Conservation (phyloP, 23 tunicate species). For the Oikopleura dioica region DNA sequence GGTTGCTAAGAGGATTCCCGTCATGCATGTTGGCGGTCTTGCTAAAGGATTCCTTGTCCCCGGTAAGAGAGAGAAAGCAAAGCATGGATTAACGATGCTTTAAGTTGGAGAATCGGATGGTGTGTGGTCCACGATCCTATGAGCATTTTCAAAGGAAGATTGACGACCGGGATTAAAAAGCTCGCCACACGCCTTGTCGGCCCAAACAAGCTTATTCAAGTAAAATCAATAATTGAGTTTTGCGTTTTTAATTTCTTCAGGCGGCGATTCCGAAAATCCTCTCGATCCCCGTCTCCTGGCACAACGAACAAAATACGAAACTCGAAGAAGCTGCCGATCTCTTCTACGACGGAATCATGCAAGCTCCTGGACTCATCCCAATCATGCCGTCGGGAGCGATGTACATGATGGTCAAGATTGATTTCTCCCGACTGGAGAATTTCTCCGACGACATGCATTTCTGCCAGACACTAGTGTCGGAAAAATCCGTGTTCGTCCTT, state of each 20-base stretch:
- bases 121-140: constrained; percentile 55
- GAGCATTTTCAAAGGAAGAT: constrained; percentile 26
- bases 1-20: background rate
- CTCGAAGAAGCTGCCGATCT: constrained; percentile 10
- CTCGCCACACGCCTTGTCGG: background rate
- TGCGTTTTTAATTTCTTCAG: no score
- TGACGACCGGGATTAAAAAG: background rate
- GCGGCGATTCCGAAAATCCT: constrained; percentile 1
- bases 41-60: constrained; percentile 8
- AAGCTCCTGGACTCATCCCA: background rate
- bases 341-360: background rate
- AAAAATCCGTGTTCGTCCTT: no score
- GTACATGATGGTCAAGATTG: constrained; percentile 13
- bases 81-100: no score
- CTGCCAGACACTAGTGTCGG: no score
- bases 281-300: background rate
- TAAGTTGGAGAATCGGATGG: constrained; percentile 95
- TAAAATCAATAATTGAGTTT: no score
- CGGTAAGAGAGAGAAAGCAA: no score
- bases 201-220: constrained; percentile 3
- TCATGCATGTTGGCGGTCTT: constrained; percentile 5
- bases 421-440: no score
- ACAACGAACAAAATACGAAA: constrained; percentile 2
- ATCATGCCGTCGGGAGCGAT: constrained; percentile 2
- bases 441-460: no score